Evolutionary conservation across 2,797 vertebrate genomes (phyloP), one percentile per base, ranked within the genome.

Genomic region (Sebastolobus altivelis): DNA sequence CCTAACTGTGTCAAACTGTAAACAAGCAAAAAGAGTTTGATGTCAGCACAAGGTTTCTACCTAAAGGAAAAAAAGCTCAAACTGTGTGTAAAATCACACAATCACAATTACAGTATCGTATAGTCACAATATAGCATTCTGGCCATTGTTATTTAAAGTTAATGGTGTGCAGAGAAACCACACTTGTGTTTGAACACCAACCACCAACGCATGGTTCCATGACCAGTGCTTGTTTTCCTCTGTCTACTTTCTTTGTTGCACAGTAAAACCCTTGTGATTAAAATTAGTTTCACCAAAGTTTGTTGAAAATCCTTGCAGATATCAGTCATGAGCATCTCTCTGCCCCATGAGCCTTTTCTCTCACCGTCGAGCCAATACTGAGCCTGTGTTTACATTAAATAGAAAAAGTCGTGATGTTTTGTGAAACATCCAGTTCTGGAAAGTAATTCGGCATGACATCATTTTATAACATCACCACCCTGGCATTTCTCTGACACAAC

Each of bases 401-500:
- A 55, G 38, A 31, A 59, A 43, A 73, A 40, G 1, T 25, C 4
- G 8, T 18, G 7, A 0, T 16, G 56, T 37, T 72, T 16, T 25
- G 8, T 16, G 2, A 63, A 61, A 60, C 37, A 38, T 31, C 1
- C 11, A 20, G 2, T 33, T 63, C 2, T 68, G 43, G n/a, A 54
- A 38, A 35, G 20, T 3, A 31, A 31, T 66, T 60, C 2, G 6
- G 25, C 37, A 25, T 18, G 20, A 38, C 7, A 46, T 75, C 0
- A 61, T 65, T 72, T 49, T 18, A 61, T 75, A 38, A 54, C 35
- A 27, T 81, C 62, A 75, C 18, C 33, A 31, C 16, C 2, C 1
- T 14, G 55, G 65, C 27, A 62, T 77, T 83, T 65, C 2, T 74
- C 10, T 69, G 65, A 74, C 40, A 74, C 40, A 38, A 46, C 40